Evolutionary conservation across 2,888 invertebrate species (phyloP).

Genomic region (Tetranychus piercei): DNA sequence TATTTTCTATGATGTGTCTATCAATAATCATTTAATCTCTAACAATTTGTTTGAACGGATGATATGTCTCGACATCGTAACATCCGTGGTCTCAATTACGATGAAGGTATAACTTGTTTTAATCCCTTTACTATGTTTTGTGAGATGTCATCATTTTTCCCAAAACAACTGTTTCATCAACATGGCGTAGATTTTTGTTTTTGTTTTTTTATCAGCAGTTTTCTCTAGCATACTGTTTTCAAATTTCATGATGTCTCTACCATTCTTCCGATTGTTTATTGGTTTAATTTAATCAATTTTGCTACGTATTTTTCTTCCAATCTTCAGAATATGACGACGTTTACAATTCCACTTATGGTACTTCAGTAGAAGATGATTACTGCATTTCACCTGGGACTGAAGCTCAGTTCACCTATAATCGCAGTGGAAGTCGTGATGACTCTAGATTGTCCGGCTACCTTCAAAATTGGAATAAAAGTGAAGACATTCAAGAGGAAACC

Average conservation of each 20-base stretch:
- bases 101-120: conserved; percentile 43
- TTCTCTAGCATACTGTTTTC: background rate
- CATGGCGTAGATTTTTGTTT: background rate
- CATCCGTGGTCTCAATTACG: conserved; percentile 61
- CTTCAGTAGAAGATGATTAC: conserved; percentile 80
- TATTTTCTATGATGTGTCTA: no score
- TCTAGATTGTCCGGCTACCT: background rate
- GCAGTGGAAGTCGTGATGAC: background rate
- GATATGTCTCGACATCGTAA: conserved; percentile 69
- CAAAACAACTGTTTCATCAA: background rate
- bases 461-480: background rate
- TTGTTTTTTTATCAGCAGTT: background rate
- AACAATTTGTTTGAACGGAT: no score
- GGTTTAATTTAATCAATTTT: background rate
- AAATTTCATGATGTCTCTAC: background rate
- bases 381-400: conserved; percentile 46
- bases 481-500: conserved; percentile 40
- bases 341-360: conserved; percentile 71
- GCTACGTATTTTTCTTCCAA: background rate
- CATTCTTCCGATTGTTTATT: background rate
- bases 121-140: no score
- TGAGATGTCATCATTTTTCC: background rate
- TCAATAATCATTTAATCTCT: no score
- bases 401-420: conserved; percentile 16
- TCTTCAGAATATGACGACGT: conserved; percentile 60